Evolutionary conservation across 2,113 vertebrate genomes (phyloP), one percentile per base, ranked within the genome.

Genomic region (Ardeotis arabs): DNA sequence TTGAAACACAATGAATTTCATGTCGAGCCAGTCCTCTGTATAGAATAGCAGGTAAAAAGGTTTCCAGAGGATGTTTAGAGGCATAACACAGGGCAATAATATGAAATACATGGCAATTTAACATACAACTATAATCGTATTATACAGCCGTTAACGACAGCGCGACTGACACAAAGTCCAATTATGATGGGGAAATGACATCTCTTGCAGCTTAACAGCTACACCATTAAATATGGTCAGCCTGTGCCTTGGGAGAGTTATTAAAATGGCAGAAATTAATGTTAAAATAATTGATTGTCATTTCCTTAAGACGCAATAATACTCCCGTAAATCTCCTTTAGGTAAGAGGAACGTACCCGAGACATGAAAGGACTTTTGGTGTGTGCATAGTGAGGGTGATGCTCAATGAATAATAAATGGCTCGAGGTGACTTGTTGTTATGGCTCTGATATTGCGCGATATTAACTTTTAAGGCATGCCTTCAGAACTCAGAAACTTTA

Each of bases 381-480:
- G 15, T 35, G 7, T 18, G 63, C 27, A 55, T 9, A 25, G 62
- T 5, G 91, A 47, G 82, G 41, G 84, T 89, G 84, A 84, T 84
- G 89, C 82, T 78, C 92, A 66, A 24, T 91, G 93, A 87, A 69
- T 96, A 95, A 94, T 77, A 75, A 95, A 96, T 87, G 79, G 79
- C 84, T 90, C 23, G 28, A 44, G 92, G 87, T 96, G 93, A 86
- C 90, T 97, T 76, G 47, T 94, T 96, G 90, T 95, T 97, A 97
- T 33, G 90, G 90, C 89, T 90, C 45, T 15, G 79, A 68, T 94
- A 91, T 77, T 93, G 79, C 90, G 58, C 7, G 56, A 74, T 85
- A 96, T 96, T 96, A 97, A 97, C 88, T 96, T 96, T 89, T 95
- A 96, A 91, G 79, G 87, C 85, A 50, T 94, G 80, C 62, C 85